These are phyloP conservation scores for Loxodonta africana DNA, from an alignment of 2,113 vertebrate genomes.

Conservation along the genomic window DNA sequence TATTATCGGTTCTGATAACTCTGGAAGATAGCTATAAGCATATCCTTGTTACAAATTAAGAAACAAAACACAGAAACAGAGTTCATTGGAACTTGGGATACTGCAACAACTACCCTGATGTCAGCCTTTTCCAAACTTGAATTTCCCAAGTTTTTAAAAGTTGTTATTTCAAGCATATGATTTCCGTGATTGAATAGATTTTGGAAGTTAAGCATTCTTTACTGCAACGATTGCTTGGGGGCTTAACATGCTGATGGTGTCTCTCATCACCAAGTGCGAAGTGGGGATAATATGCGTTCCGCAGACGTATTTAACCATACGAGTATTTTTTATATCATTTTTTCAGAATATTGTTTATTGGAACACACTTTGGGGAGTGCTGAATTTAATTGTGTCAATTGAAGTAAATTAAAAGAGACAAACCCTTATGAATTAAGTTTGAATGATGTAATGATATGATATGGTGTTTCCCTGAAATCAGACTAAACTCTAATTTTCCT, in stretches of 20 bases:
- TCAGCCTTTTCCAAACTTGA: not conserved
- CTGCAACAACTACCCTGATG: not conserved
- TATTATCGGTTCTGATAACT: not conserved
- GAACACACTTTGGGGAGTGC: not conserved
- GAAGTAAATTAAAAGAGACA: not conserved
- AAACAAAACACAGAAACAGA: not conserved
- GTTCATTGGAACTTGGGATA: not conserved
- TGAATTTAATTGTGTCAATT: not conserved
- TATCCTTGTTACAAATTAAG: not conserved
- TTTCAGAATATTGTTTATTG: not conserved
- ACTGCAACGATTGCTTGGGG: not conserved
- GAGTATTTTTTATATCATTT: slow-evolving; percentile 1
- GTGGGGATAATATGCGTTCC: not conserved
- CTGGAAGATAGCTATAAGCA: not conserved
- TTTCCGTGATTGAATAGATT: not conserved
- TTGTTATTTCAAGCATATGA: not conserved
- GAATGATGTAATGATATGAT: not conserved
- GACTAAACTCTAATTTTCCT: not conserved
- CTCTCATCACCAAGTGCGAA: not conserved
- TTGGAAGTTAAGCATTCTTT: not conserved
- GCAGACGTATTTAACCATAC: not conserved
- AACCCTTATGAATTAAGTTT: not conserved
- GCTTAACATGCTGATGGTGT: not conserved
- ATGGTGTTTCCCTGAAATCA: not conserved
- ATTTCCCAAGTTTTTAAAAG: not conserved